Conservation (phyloP, 1,140 invertebrate genomes). For the Lasaia peninsularis region DNA sequence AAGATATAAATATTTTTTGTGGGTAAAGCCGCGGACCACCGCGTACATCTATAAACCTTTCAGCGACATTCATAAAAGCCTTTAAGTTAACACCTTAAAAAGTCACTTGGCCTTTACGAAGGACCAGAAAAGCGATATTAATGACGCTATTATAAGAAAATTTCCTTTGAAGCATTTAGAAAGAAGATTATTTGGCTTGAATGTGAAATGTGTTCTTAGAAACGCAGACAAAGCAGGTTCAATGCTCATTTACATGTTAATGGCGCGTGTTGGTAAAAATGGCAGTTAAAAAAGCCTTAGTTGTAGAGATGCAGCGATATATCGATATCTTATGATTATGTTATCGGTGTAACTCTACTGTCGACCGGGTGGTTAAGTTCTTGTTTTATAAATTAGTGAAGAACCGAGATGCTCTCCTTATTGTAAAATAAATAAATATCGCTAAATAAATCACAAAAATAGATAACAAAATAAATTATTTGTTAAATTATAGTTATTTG, state of each 20-base stretch:
- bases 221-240: conserved; percentile 35
- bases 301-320: conserved; percentile 8
- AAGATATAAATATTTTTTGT: no score
- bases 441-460: no score
- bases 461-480: no score
- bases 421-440: no score
- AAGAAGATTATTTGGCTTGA: conserved; percentile 23
- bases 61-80: not conserved
- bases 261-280: conserved; percentile 36
- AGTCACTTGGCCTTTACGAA: not conserved
- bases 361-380: no score
- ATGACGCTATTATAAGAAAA: conserved; percentile 19
- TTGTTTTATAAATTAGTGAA: no score
- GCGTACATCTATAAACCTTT: no score
- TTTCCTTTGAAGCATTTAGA: conserved; percentile 22
- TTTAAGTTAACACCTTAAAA: not conserved
- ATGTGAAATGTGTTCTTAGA: conserved; percentile 25
- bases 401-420: no score
- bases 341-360: not conserved
- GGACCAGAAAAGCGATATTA: not conserved
- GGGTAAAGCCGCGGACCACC: no score
- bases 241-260: conserved; percentile 53
- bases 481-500: no score
- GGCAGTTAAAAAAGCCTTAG: conserved; percentile 26
- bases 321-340: not conserved